phyloP scores from a whole-genome alignment of 2,888 invertebrate genomes.

The Bedellia somnulentella region DNA sequence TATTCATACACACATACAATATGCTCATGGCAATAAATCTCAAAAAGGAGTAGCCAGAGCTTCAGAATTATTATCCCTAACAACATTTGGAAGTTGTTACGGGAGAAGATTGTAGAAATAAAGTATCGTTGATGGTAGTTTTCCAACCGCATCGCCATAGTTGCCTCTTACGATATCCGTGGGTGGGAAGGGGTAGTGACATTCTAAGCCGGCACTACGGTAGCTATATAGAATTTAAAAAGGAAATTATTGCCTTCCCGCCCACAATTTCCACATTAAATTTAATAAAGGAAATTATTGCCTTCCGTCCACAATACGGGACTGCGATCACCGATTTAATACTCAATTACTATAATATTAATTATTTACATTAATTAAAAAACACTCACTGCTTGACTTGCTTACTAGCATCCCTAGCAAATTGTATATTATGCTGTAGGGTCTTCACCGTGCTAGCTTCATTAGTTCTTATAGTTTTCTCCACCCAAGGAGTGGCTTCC shows the following conservation, averaged over 20 bases:
- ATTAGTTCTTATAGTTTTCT: constrained; percentile 25
- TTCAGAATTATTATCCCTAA: too few relatives aligned
- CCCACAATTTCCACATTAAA: neutral
- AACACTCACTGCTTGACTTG: constrained; percentile 33
- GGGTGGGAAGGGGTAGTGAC: too few relatives aligned
- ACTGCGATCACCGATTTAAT: neutral
- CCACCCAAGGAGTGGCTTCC: constrained; percentile 22
- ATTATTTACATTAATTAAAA: neutral
- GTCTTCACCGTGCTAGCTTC: constrained; percentile 30
- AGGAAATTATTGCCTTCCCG: neutral
- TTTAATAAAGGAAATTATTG: neutral
- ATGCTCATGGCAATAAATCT: too few relatives aligned
- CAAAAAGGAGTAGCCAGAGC: too few relatives aligned
- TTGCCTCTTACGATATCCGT: too few relatives aligned
- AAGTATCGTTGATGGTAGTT: too few relatives aligned
- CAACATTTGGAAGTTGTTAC: too few relatives aligned
- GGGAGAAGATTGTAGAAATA: too few relatives aligned
- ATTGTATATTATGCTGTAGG: constrained; percentile 29
- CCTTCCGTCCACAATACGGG: neutral
- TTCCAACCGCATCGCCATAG: too few relatives aligned
- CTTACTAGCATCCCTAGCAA: constrained; percentile 29
- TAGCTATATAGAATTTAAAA: neutral
- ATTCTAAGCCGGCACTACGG: too few relatives aligned
- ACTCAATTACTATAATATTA: neutral
- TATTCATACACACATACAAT: too few relatives aligned